phyloP scores from a whole-genome alignment of 1,140 invertebrate genomes.

The Trichonephila inaurata region DNA sequence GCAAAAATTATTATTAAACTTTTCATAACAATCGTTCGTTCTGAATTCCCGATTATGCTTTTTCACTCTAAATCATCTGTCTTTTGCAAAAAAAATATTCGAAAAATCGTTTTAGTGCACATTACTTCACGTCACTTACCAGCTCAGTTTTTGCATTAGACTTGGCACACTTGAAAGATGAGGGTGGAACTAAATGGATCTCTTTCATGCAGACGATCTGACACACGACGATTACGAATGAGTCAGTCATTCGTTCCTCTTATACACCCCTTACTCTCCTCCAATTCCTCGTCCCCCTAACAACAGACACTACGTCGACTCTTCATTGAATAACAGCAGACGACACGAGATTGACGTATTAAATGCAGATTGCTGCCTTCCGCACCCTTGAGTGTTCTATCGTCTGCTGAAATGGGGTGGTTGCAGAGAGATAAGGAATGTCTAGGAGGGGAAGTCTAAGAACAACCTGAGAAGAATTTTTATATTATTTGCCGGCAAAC shows the following conservation, averaged over 20 bases:
- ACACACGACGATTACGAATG: neutral
- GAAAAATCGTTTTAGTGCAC: too few species aligned
- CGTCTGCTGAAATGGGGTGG: slow-evolving; percentile 14
- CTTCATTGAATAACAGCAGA: neutral
- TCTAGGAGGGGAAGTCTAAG: neutral
- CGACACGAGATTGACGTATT: slow-evolving; percentile 21
- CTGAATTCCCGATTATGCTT: too few species aligned
- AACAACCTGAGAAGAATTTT: neutral
- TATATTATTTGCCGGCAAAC: neutral
- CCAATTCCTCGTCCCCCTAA: neutral
- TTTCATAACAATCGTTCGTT: too few species aligned
- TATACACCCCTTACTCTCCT: neutral
- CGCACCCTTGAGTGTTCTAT: neutral
- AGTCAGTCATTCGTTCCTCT: neutral
- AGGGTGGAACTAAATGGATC: neutral
- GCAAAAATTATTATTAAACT: too few species aligned
- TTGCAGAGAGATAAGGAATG: neutral
- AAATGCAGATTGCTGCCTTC: slow-evolving; percentile 10
- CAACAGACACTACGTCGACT: neutral
- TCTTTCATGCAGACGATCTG: neutral
- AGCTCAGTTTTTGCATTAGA: too few species aligned
- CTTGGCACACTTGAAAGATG: neutral
- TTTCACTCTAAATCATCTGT: too few species aligned
- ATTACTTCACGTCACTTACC: too few species aligned
- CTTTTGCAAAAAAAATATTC: too few species aligned